Percentiles rank a stretch among this genome's conserved stretches.
phyloP scores from a whole-genome alignment of 2,888 invertebrate genomes.

The Netelia inedita region DNA sequence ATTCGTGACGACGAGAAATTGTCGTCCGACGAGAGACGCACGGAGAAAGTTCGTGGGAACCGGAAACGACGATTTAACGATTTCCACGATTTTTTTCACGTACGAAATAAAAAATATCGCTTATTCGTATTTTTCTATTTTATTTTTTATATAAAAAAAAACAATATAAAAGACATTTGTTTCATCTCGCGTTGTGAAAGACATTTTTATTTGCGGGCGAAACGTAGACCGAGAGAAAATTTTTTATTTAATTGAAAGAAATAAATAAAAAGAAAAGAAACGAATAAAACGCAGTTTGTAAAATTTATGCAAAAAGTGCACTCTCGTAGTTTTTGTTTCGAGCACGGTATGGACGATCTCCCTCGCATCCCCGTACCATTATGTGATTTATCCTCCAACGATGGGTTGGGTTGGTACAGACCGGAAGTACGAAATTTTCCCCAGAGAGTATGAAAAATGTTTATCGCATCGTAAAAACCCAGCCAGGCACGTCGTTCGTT shows the following conservation, averaged over 20 bases:
- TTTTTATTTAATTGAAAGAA: too few relatives aligned
- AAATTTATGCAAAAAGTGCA: neutral
- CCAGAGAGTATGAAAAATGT: constrained; percentile 30
- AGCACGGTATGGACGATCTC: too few relatives aligned
- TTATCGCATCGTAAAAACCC: constrained; percentile 58
- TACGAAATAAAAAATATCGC: too few relatives aligned
- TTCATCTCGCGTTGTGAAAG: too few relatives aligned
- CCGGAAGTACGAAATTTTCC: constrained; percentile 17
- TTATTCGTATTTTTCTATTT: too few relatives aligned
- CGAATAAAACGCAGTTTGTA: neutral
- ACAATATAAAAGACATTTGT: too few relatives aligned
- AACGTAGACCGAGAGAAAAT: too few relatives aligned
- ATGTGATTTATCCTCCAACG: neutral
- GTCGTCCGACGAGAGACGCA: neutral
- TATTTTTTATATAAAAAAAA: too few relatives aligned
- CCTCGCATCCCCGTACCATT: too few relatives aligned
- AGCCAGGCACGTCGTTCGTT: neutral
- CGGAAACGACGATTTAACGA: neutral
- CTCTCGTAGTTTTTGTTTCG: neutral
- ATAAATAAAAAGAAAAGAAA: neutral
- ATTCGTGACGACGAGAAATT: constrained; percentile 14
- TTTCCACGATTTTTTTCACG: neutral
- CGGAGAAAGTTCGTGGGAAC: neutral
- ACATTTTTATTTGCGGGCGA: too few relatives aligned
- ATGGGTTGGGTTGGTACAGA: neutral